A percentile compares a stretch with the other conserved stretches of the same genome.
phyloP scores from a whole-genome alignment of 2,888 invertebrate species.

The Ceratothoa steindachneri region DNA sequence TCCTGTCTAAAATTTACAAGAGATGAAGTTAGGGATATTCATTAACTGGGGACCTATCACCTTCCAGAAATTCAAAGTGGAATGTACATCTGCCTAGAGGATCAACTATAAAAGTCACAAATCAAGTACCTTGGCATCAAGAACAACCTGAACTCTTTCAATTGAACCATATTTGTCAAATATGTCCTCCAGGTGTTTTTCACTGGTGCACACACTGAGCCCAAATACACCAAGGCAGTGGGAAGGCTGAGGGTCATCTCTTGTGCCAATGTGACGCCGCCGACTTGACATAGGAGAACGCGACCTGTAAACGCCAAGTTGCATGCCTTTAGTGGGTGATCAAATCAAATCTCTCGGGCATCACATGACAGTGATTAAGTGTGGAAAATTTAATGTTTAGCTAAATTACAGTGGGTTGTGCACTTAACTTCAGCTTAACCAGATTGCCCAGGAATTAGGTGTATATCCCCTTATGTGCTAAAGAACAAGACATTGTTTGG shows the following conservation, averaged over 20 bases:
- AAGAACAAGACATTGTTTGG: too few species aligned
- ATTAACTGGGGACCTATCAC: neutral
- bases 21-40: neutral
- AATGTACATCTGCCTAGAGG: neutral
- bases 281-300: conserved; percentile 79
- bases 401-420: too few species aligned
- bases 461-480: too few species aligned
- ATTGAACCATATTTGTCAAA: conserved; percentile 89
- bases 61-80: neutral
- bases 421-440: too few species aligned
- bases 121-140: conserved; percentile 78
- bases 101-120: too few species aligned
- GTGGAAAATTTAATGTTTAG: too few species aligned
- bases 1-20: conserved; percentile 65
- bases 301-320: too few species aligned
- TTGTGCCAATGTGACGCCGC: conserved; percentile 67
- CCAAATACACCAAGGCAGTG: conserved; percentile 93
- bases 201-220: conserved; percentile 84
- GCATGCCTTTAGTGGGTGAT: too few species aligned
- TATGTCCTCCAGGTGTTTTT: conserved; percentile 83
- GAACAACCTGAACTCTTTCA: conserved; percentile 87
- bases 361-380: too few species aligned
- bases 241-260: conserved; percentile 79
- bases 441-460: too few species aligned
- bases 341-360: too few species aligned